These are phyloP conservation scores for Squalus acanthias DNA, from an alignment of 2,797 vertebrate genomes.

Conservation along the genomic window DNA sequence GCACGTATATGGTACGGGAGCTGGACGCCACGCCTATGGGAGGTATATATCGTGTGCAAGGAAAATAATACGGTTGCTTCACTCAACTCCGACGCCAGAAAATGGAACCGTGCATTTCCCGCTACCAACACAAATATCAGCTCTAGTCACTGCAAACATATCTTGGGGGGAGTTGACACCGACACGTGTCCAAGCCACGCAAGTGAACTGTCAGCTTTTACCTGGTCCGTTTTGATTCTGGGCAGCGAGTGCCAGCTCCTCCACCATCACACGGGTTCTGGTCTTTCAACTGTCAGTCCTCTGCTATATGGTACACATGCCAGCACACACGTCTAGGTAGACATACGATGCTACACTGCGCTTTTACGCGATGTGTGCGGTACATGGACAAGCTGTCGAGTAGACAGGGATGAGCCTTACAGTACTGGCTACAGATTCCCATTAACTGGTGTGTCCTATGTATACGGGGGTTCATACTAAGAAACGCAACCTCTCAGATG, in stretches of 20 bases:
- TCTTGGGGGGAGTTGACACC: not conserved
- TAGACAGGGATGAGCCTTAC: no score
- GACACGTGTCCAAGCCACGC: not conserved
- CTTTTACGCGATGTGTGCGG: not conserved
- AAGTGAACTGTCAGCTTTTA: not conserved
- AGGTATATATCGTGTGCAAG: not conserved
- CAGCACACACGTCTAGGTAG: not conserved
- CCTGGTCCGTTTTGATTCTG: not conserved
- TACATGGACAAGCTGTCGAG: not conserved
- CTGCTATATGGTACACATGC: not conserved
- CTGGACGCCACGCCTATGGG: not conserved
- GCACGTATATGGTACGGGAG: not conserved
- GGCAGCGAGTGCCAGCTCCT: not conserved
- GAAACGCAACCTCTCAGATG: not conserved
- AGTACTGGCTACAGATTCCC: no score
- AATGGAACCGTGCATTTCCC: not conserved
- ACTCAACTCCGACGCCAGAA: not conserved
- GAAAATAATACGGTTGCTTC: not conserved
- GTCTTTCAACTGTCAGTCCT: not conserved
- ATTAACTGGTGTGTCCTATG: not conserved
- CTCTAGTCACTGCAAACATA: not conserved
- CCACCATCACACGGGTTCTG: not conserved
- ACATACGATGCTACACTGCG: not conserved
- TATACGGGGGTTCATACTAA: not conserved
- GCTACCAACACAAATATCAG: not conserved